Evolutionary conservation across 2,888 invertebrate species (phyloP).

Genomic region (Thelaira solivaga): DNA sequence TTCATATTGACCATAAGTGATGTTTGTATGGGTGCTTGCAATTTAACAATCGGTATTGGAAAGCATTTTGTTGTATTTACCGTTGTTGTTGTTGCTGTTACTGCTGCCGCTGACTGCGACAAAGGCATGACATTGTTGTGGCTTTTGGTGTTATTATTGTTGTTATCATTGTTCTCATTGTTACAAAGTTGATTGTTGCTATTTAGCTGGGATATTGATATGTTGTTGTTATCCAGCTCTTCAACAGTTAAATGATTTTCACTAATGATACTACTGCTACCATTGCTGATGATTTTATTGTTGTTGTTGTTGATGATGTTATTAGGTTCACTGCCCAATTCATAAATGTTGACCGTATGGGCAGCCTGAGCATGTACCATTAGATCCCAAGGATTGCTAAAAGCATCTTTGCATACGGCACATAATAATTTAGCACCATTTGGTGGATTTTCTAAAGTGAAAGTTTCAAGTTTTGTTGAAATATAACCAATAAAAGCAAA

Average conservation of each 20-base stretch:
- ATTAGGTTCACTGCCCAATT: conserved; percentile 78
- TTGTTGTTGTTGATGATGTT: conserved; percentile 63
- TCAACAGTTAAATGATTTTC: conserved; percentile 47
- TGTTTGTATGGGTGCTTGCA: conserved; percentile 32
- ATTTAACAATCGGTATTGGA: conserved; percentile 49
- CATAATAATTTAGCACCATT: conserved; percentile 79
- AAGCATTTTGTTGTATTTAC: conserved; percentile 41
- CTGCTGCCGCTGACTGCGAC: conserved; percentile 28
- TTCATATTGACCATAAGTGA: conserved; percentile 45
- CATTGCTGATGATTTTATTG: conserved; percentile 32
- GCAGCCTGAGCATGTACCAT: conserved; percentile 85
- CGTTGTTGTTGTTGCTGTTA: conserved; percentile 25
- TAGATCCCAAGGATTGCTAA: conserved; percentile 83
- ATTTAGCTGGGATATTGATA: conserved; percentile 50
- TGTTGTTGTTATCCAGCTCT: conserved; percentile 66
- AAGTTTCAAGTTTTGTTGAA: conserved; percentile 1
- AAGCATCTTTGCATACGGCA: conserved; percentile 83
- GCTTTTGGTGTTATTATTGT: conserved; percentile 64
- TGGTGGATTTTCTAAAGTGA: conserved; percentile 72
- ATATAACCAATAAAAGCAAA: not conserved
- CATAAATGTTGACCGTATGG: conserved; percentile 84
- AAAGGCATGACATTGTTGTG: conserved; percentile 58
- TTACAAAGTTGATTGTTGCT: conserved; percentile 45
- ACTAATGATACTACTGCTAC: not conserved
- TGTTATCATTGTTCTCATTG: conserved; percentile 49